Percentiles rank a stretch among this genome's conserved stretches.
Conservation (phyloP, 2,888 invertebrate genomes). For the Drosophila leonis region DNA sequence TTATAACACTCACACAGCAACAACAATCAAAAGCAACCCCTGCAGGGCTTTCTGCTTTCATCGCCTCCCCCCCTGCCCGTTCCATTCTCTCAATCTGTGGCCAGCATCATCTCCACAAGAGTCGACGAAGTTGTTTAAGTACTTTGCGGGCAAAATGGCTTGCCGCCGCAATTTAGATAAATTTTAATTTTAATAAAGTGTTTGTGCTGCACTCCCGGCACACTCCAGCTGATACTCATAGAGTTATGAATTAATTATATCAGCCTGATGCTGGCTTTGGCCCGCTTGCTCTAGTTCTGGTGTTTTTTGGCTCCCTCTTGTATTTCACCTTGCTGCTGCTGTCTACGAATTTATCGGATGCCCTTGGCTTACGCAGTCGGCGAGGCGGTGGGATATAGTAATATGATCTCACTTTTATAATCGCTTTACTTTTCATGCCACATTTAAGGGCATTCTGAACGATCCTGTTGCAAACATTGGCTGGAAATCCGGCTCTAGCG, state of each 20-base stretch:
- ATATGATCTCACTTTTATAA: slow-evolving; percentile 12
- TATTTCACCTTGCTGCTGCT: background rate
- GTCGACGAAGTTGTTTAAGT: slow-evolving; percentile 57
- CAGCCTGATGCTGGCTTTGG: slow-evolving; percentile 19
- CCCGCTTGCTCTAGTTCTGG: background rate
- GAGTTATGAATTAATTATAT: slow-evolving; percentile 74
- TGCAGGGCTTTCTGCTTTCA: slow-evolving; percentile 20
- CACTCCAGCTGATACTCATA: slow-evolving; percentile 56
- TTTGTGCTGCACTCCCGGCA: slow-evolving; percentile 78
- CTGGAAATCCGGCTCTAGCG: slow-evolving; percentile 28
- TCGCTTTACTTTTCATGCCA: slow-evolving; percentile 19
- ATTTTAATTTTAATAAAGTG: slow-evolving; percentile 84
- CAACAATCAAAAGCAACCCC: slow-evolving; percentile 22
- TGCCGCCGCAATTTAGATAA: slow-evolving; percentile 78
- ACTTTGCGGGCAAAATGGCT: slow-evolving; percentile 64
- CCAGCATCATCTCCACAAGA: slow-evolving; percentile 25
- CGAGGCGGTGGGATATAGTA: slow-evolving; percentile 24
- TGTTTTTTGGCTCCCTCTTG: background rate
- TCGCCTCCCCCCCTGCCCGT: slow-evolving; percentile 9
- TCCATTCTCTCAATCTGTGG: slow-evolving; percentile 26
- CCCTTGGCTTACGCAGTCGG: background rate
- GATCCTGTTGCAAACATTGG: slow-evolving; percentile 34
- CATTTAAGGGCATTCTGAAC: slow-evolving; percentile 22
- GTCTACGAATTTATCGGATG: accelerated
- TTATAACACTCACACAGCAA: slow-evolving; percentile 37